Base-by-base conservation (phyloP, 2,113 vertebrate genomes). In the Diglossa brunneiventris region DNA sequence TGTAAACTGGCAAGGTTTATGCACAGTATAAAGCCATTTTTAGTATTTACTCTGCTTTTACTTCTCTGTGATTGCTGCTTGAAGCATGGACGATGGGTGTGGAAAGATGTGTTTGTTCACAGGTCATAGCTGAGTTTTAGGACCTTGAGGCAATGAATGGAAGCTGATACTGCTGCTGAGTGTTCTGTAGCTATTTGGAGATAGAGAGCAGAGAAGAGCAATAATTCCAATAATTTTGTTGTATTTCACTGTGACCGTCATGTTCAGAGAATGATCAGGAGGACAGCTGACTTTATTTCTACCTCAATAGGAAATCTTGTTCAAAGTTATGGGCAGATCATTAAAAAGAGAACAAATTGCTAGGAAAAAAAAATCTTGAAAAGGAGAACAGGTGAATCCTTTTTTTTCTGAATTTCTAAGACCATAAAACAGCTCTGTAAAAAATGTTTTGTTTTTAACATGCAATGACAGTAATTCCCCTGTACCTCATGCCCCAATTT, bases 21-120 rank as follows among this genome's bases (percentile, higher is more conserved):
- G 30, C n/a, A 37, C 26, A 35, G 11, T 16, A 52, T 52, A 47
- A 87, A 83, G 44, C n/a, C 6, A 13, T 44, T 64, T 80, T 66
- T 35, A 61, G 50, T 64, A 10, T 84, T 70, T 55, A 35, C 27
- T 53, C 16, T n/a, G 23, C n/a, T 64, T 78, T 83, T 53, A 27
- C n/a, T 63, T 30, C 21, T 16, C 33, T 49, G 8, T 83, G 30
- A 33, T 53, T 69, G 30, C 55, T 79, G 10, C 19, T 53, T 63
- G 31, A 44, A 46, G n/a, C 22, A 15, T 3, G 22, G n/a, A 33
- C 0, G 1, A 37, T 50, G 26, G 5, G 4, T 63, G 18, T 35
- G 33, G 70, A 50, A 53, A 47, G 55, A 37, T 58, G 30, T 20
- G 11, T n/a, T 63, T 27, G 10, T 53, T 75, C 44, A 64, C 23